phyloP scores from a whole-genome alignment of 1,140 invertebrate genomes.

The Oscheius sp. region DNA sequence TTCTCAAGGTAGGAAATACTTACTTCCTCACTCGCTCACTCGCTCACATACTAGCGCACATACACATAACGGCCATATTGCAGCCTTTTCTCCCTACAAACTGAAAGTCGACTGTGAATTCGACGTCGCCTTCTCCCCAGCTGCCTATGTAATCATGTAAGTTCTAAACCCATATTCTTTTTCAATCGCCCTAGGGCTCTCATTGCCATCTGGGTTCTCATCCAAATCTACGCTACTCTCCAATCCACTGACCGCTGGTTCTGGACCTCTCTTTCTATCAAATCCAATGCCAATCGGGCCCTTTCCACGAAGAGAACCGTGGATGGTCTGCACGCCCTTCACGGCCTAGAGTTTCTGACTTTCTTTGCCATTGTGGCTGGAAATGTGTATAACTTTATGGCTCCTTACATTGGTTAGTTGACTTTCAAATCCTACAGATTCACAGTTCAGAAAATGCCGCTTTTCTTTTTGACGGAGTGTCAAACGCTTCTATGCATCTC shows the following conservation, averaged over 20 bases:
- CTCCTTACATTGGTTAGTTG: conserved; percentile 36
- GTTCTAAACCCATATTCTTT: neutral
- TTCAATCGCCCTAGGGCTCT: neutral
- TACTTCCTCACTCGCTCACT: too few species aligned
- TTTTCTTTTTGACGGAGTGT: conserved; percentile 36
- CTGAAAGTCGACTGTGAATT: conserved; percentile 38
- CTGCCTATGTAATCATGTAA: conserved; percentile 4
- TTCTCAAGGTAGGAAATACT: conserved; percentile 11
- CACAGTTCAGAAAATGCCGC: conserved; percentile 35
- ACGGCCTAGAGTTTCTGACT: conserved; percentile 33
- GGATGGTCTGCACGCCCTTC: conserved; percentile 27
- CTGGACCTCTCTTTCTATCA: conserved; percentile 5
- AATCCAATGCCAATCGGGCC: conserved; percentile 20
- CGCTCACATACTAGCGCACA: too few species aligned
- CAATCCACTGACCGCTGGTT: neutral
- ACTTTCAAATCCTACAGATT: neutral
- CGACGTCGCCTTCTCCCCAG: neutral
- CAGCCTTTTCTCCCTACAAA: conserved; percentile 32
- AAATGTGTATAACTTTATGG: conserved; percentile 42
- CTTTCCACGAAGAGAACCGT: conserved; percentile 13
- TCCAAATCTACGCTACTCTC: conserved; percentile 2
- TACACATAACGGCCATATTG: neutral
- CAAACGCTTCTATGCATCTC: conserved; percentile 23
- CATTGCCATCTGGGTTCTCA: neutral
- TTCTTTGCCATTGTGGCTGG: conserved; percentile 25